Base-by-base conservation (phyloP, 1,140 invertebrate genomes). In the Caenorhabditis briggsae region DNA sequence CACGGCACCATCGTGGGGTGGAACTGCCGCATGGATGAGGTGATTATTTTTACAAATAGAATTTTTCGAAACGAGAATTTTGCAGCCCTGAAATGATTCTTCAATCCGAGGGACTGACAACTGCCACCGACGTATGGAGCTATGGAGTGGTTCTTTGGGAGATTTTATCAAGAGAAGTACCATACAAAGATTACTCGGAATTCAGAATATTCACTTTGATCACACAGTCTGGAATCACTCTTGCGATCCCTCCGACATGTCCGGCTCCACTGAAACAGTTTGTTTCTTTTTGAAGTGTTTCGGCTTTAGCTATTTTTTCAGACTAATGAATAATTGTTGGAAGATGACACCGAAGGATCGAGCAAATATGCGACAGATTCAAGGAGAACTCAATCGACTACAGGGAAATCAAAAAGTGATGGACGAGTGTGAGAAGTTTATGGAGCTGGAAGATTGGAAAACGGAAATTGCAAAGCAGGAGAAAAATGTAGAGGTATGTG, bases 21-120 rank as follows among this genome's bases (percentile, higher is more conserved):
- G 90, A 55, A 91, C 90, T 12, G 90, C 90, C 25, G 90, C 90
- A 8, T 91, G 90, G 90, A 91, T 91, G 90, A 91, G 90, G 82
- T 90, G 33, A 46, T 3, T 33, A 33, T 33, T 33, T 33, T 33
- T 3, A 33, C 74, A 33, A 78, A n/a, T 18, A 25, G 41, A 86
- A 84, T 5, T 55, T 2, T 20, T 5, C 9, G 58, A 58, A 58
- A 43, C 20, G 43, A n/a, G 6, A 14, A 11, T 18, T 50, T 87
- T 82, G n/a, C 25, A 90, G 90, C 74, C 90, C 90, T 6, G 90
- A 91, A 86, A 91, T 91, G 43, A 91, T 91, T 53, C 86, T 59
- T 14, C 90, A 91, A 86, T 82, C 87, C 43, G 90, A 91, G 50
- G 89, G 89, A 7, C 90, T 91, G 25, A 89, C 90, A 8, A 89